These are phyloP conservation scores for Diogma glabrata DNA, from an alignment of 2,888 invertebrate genomes.

Conservation along the genomic window DNA sequence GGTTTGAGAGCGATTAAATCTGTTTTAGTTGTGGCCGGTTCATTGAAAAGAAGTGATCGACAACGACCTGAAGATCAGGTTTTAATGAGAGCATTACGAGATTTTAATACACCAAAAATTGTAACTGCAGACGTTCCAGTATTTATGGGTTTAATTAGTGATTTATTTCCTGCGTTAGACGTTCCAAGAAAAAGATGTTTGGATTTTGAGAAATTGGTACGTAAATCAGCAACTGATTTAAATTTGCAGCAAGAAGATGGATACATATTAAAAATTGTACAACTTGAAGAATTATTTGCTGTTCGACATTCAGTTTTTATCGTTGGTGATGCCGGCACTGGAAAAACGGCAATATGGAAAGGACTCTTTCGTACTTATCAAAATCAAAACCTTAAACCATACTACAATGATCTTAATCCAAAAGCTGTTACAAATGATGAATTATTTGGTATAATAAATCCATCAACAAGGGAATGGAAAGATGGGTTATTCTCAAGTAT, in stretches of 20 bases:
- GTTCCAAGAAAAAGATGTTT: slow-evolving; percentile 78
- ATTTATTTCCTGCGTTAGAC: slow-evolving; percentile 83
- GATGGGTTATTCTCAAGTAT: slow-evolving; percentile 79
- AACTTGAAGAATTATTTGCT: slow-evolving; percentile 83
- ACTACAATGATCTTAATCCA: slow-evolving; percentile 84
- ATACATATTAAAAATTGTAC: slow-evolving; percentile 77
- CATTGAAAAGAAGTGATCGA: slow-evolving; percentile 69
- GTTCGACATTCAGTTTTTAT: slow-evolving; percentile 91
- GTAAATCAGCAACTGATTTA: slow-evolving; percentile 65
- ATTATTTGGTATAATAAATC: slow-evolving; percentile 87
- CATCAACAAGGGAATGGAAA: slow-evolving; percentile 88
- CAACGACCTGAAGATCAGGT: slow-evolving; percentile 82
- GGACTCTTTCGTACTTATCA: slow-evolving; percentile 72
- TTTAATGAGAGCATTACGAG: slow-evolving; percentile 83
- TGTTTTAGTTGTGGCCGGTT: slow-evolving; percentile 86
- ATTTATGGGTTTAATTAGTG: slow-evolving; percentile 89
- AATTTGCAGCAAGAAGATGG: slow-evolving; percentile 85
- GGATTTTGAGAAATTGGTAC: slow-evolving; percentile 72
- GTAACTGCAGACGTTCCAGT: slow-evolving; percentile 84
- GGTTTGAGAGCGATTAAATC: slow-evolving; percentile 91
- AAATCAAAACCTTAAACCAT: slow-evolving; percentile 70
- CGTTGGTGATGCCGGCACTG: slow-evolving; percentile 76
- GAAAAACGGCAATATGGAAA: slow-evolving; percentile 89
- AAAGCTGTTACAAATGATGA: slow-evolving; percentile 95
- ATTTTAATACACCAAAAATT: slow-evolving; percentile 92